phyloP scores from a whole-genome alignment of 1,140 invertebrate genomes.

The Bombus superbus region DNA sequence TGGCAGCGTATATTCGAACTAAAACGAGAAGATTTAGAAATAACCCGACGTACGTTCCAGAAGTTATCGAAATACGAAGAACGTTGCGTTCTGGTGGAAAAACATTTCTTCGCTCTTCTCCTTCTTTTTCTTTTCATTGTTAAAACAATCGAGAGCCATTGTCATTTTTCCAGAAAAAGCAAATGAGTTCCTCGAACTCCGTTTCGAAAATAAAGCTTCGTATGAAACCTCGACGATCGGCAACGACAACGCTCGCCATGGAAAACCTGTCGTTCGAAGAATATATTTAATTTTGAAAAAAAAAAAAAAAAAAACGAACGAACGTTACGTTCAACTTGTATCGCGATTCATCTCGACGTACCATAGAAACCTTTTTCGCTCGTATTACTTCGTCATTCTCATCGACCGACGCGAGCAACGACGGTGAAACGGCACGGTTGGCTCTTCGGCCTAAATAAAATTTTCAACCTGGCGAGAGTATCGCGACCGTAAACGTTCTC shows the following conservation, averaged over 20 bases:
- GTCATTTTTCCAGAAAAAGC: background rate
- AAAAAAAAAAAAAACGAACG: background rate
- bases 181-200: background rate
- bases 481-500: conserved; percentile 65
- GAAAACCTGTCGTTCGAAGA: background rate
- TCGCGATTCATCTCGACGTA: background rate
- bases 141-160: background rate
- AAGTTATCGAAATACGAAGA: background rate
- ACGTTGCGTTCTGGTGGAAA: no score
- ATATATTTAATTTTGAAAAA: conserved; percentile 18
- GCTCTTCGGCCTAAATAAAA: conserved; percentile 62
- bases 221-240: background rate
- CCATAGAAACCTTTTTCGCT: no score
- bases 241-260: background rate
- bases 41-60: background rate
- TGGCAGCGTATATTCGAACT: background rate
- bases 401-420: background rate
- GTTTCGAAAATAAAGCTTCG: background rate
- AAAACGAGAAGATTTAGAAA: no score
- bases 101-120: background rate
- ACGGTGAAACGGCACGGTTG: background rate
- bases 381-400: background rate
- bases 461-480: conserved; percentile 63
- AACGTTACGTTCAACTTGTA: background rate
- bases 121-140: background rate